Base-by-base conservation (phyloP, 2,113 vertebrate species). In the Gopherus evgoodei region DNA sequence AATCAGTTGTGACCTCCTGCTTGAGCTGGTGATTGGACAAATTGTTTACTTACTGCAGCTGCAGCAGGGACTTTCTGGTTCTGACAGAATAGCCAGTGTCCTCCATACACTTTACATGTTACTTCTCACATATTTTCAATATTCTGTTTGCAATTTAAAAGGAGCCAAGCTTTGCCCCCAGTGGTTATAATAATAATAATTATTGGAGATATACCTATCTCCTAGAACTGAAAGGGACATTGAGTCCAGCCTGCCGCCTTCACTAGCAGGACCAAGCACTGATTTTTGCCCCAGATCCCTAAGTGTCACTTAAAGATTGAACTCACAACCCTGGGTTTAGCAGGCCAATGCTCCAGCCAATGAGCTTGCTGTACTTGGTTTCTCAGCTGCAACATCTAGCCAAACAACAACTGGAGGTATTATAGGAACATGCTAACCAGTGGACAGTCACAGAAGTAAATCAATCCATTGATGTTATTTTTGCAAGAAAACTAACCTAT, bases 1-100 rank as follows among this genome's bases (percentile, higher is more conserved):
- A 90, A 52, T 82, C 90, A 75, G 44, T 24, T 69, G 42, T 81
- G 90, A 81, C 84, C 90, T 91, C 90, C 79, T 52, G 1, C n/a
- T 79, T 84, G n/a, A 82, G 29, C 8, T 8, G 94, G 86, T 90
- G 24, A 19, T 42, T 44, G 47, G 57, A 90, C 14, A 95, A 95
- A 42, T 31, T 86, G 2, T 88, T 96, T 89, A 25, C 38, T n/a
- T 53, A 4, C 49, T 91, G 80, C 86, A 97, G n/a, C 81, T 91
- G 69, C 42, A 86, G 25, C 57, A 80, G n/a, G 29, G 24, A 81
- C 93, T 65, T 93, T 91, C 89, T 95, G 84, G 42, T 72, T 82
- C n/a, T 19, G n/a, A n/a, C 7, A 83, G 57, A 94, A 92, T 1
- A 57, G 42, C 13, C 47, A 88, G 27, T 35, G 47, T 38, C 42